Evolutionary conservation across 2,113 vertebrate species (phyloP).

Genomic region (Nicator chloris): DNA sequence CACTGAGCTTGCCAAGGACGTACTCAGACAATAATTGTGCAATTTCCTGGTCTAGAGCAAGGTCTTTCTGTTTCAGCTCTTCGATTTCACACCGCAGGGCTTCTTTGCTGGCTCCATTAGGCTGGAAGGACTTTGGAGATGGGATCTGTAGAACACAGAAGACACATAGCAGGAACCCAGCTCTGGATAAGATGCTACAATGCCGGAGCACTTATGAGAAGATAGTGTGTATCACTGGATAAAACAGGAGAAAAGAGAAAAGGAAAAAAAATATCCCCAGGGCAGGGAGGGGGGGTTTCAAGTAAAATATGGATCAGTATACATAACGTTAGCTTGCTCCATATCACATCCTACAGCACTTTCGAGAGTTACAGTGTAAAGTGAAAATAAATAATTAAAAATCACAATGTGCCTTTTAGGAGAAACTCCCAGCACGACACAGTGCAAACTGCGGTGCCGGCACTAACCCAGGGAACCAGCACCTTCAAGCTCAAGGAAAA

Average conservation of each 20-base stretch:
- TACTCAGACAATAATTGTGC: conserved; percentile 67
- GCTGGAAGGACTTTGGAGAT: not conserved
- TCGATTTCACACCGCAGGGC: conserved; percentile 46
- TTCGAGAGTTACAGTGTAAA: not conserved
- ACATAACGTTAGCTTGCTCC: not conserved
- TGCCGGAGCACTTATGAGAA: not conserved
- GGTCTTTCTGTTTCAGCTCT: conserved; percentile 63
- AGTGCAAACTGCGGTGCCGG: not conserved
- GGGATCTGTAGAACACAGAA: conserved; percentile 44
- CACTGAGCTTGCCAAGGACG: not conserved
- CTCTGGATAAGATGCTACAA: not conserved
- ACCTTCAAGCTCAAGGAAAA: not conserved
- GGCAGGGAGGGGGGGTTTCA: not conserved
- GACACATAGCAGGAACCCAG: not conserved
- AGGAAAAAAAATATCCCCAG: too few relatives aligned
- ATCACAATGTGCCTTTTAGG: not conserved
- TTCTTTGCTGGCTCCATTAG: not conserved
- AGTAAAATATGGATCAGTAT: not conserved
- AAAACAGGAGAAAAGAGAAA: not conserved
- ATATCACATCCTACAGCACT: too few relatives aligned
- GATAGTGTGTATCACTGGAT: not conserved
- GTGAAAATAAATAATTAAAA: not conserved
- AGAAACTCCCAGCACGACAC: not conserved
- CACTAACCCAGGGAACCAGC: not conserved
- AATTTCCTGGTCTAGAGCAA: conserved; percentile 71